Percentiles rank a stretch among this genome's conserved stretches.
phyloP scores from a whole-genome alignment of 2,113 vertebrate species.

The Tonatia bakeri region DNA sequence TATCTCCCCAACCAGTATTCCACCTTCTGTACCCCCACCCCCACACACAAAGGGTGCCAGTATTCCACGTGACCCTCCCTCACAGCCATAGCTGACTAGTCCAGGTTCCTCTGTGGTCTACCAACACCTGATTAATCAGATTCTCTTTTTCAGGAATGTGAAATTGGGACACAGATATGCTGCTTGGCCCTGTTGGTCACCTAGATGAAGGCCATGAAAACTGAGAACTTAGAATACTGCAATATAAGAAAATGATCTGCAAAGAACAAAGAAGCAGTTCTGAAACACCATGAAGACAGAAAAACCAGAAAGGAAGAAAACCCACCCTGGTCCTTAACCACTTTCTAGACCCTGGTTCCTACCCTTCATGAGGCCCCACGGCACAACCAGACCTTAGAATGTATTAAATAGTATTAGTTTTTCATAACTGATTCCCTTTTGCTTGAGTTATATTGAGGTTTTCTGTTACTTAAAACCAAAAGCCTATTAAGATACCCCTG shows the following conservation, averaged over 20 bases:
- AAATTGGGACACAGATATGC: conserved; percentile 23
- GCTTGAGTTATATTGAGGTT: not conserved
- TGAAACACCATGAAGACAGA: not conserved
- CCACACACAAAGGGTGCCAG: not conserved
- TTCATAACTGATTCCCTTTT: not conserved
- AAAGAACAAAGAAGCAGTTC: conserved; percentile 29
- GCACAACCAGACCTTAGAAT: not conserved
- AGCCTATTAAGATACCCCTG: not conserved
- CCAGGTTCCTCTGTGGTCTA: not conserved
- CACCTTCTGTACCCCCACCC: not conserved
- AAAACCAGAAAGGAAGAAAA: not conserved
- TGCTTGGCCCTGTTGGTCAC: not conserved
- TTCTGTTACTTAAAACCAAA: not conserved
- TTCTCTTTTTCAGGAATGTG: conserved; percentile 14
- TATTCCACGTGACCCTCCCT: not conserved
- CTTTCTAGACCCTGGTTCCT: not conserved
- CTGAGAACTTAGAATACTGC: not conserved
- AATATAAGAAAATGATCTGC: not conserved
- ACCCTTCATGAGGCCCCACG: not conserved
- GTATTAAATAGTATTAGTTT: conserved; percentile 1
- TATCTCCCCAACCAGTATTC: not conserved
- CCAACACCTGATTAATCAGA: not conserved
- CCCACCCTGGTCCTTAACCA: not conserved
- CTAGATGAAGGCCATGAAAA: not conserved
- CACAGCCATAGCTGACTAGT: not conserved